Conservation (phyloP, 2,797 vertebrate genomes). For the Peromyscus melanophrys region DNA sequence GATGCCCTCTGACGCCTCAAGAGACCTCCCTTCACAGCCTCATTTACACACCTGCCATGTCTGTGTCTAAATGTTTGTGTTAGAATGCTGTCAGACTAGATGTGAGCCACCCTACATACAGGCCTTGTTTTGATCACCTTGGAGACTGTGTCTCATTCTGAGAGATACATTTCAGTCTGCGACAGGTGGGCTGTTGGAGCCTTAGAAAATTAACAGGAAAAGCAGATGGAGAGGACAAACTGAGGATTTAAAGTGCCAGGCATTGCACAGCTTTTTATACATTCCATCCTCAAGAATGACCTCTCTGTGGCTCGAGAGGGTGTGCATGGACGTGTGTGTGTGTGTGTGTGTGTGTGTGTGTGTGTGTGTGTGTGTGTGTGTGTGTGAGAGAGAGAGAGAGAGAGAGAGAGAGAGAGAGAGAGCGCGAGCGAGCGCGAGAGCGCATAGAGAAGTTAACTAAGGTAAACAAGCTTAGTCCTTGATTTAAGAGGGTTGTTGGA, state of each 20-base stretch:
- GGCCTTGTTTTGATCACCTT: not conserved
- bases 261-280: not conserved
- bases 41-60: rapidly evolving
- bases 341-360: too few relatives aligned
- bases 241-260: not conserved
- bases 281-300: not conserved
- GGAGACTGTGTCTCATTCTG: not conserved
- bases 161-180: not conserved
- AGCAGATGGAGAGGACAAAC: not conserved
- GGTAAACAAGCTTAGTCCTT: too few relatives aligned
- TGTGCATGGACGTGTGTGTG: not conserved
- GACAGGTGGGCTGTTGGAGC: not conserved
- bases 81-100: not conserved
- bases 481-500: too few relatives aligned
- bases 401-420: too few relatives aligned
- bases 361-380: too few relatives aligned
- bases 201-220: not conserved
- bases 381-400: too few relatives aligned
- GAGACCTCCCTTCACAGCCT: not conserved
- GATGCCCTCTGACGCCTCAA: not conserved
- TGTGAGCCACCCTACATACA: not conserved
- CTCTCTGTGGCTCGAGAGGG: not conserved
- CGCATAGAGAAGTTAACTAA: too few relatives aligned
- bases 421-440: too few relatives aligned
- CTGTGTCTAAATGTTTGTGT: not conserved